Evolutionary conservation across 2,797 vertebrate species (phyloP).

Genomic region (Malurus splendens): DNA sequence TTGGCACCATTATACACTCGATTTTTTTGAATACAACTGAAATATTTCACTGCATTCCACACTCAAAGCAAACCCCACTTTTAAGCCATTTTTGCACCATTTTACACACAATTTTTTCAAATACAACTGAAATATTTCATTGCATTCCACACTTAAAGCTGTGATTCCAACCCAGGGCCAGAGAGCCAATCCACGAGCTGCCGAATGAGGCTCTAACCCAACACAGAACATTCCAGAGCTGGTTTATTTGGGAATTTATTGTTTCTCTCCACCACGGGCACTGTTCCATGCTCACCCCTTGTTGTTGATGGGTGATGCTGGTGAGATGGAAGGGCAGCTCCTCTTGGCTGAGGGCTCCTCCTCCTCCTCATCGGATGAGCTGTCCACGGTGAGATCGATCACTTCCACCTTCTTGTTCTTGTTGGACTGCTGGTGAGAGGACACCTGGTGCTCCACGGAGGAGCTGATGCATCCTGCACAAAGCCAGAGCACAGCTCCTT

Average conservation of each 20-base stretch:
- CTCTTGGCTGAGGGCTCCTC: constrained; percentile 89
- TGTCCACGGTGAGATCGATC: constrained; percentile 94
- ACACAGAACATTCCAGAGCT: neutral
- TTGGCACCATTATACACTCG: too few species aligned
- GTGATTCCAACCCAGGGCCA: neutral
- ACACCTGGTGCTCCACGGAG: constrained; percentile 79
- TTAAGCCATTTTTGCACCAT: too few species aligned
- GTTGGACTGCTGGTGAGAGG: constrained; percentile 76
- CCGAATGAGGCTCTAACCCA: neutral
- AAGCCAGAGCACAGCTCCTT: neutral
- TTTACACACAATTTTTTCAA: too few species aligned
- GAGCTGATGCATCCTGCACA: constrained; percentile 79
- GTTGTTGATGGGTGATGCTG: constrained; percentile 84
- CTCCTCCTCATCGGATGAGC: constrained; percentile 93
- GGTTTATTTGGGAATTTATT: neutral
- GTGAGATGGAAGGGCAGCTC: constrained; percentile 88
- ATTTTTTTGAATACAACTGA: neutral
- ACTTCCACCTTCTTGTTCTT: constrained; percentile 91
- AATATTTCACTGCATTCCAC: neutral
- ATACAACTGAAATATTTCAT: neutral
- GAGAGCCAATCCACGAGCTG: neutral
- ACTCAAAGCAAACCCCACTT: too few species aligned
- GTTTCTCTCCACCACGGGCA: neutral
- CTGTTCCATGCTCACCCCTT: constrained; percentile 80
- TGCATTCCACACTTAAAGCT: accelerated